Evolutionary conservation across 2,888 invertebrate genomes (phyloP), one percentile per base, ranked within the genome.

Genomic region (Cordylochernes scorpioides): DNA sequence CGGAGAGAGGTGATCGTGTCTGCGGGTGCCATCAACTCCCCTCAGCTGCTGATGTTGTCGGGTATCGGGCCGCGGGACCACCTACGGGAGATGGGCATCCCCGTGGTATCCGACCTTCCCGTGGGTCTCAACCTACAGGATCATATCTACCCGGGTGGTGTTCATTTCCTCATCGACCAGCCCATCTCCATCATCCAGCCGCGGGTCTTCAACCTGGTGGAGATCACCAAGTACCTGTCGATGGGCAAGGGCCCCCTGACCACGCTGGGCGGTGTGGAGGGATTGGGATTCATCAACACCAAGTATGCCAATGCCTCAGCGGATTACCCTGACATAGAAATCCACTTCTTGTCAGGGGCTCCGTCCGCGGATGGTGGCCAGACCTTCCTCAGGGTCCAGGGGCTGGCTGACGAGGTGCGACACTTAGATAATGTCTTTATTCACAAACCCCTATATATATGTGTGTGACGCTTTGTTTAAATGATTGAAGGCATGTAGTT

Each of bases 241-340:
- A 29, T 29, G 5, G 5, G 22, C 28, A 14, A 16, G 43, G 78
- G 78, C 1, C 78, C 78, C 0, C 73, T 80, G 72, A 77, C 78
- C 0, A 70, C 71, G 0, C 54, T 78, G 1, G 78, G 80, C 3
- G 82, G 80, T 0, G 68, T 82, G 5, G 82, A 82, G 55, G 78
- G 75, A 0, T 56, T 80, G 29, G 80, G 72, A 2, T 82, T 80
- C 50, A 68, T 82, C n/a, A 68, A 70, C 17, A 78, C 80, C 1
- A 80, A 78, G 53, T 82, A 77, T 48, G 74, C 73, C 0, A 82
- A 43, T 28, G 25, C 15, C 28, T 63, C 68, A 1, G 72, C 77
- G 30, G 80, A 82, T 49, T 80, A 75, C 74, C 80, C 82, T 0
- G 82, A 82, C 47, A 75, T 80, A 38, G 75, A 78, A 47, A 75